These are phyloP conservation scores for Tubulanus polymorphus DNA, from an alignment of 2,888 invertebrate species.

Conservation along the genomic window DNA sequence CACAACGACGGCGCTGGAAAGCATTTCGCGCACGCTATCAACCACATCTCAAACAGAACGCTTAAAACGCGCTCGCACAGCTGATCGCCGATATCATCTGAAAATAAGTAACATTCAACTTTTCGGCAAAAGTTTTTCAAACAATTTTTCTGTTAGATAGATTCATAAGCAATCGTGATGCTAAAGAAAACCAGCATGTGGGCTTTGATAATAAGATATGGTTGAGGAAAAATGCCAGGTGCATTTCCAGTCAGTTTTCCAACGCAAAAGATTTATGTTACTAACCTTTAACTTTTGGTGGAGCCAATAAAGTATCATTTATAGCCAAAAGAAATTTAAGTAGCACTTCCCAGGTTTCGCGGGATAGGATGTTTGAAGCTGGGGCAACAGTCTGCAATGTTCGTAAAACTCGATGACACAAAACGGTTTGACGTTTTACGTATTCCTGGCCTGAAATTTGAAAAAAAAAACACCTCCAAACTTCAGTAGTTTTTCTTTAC, in stretches of 20 bases:
- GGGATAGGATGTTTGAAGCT: conserved; percentile 70
- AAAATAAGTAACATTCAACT: conserved; percentile 3
- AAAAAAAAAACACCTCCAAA: background rate
- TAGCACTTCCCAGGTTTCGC: conserved; percentile 87
- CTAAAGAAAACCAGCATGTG: too few species aligned
- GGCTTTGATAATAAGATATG: too few species aligned
- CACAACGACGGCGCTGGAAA: conserved; percentile 94
- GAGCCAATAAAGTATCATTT: conserved; percentile 84
- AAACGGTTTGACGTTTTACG: conserved; percentile 77
- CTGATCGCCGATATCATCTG: conserved; percentile 91
- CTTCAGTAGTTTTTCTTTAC: conserved; percentile 4
- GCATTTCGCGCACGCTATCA: conserved; percentile 71
- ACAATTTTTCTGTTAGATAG: too few species aligned
- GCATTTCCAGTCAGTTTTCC: too few species aligned
- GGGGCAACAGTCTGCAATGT: conserved; percentile 63
- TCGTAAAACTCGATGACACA: conserved; percentile 47
- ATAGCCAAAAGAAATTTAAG: conserved; percentile 83
- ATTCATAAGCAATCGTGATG: too few species aligned
- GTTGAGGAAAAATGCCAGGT: too few species aligned
- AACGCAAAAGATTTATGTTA: too few species aligned
- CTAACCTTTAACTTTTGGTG: conserved; percentile 79
- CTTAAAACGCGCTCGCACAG: conserved; percentile 89
- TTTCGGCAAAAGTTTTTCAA: too few species aligned
- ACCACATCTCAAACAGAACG: conserved; percentile 86
- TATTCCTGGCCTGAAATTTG: conserved; percentile 71